Evolutionary conservation across 2,888 invertebrate genomes (phyloP).

Genomic region (Pristionchus mayeri): DNA sequence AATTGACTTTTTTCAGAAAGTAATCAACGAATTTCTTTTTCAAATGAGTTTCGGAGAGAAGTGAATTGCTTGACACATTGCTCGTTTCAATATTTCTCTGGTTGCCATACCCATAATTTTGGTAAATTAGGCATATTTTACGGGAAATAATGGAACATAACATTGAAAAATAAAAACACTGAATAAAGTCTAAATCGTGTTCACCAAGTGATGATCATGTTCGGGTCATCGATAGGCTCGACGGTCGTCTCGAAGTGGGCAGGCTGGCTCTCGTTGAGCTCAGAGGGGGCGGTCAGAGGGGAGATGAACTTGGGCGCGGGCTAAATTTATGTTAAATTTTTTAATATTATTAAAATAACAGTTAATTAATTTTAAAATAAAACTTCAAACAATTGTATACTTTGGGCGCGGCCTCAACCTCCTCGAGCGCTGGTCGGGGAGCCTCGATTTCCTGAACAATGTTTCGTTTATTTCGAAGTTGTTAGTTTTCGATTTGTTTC

Average conservation of each 20-base stretch:
- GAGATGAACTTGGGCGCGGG: slow-evolving; percentile 47
- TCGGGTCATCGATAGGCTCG: slow-evolving; percentile 89
- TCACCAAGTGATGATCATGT: slow-evolving; percentile 79
- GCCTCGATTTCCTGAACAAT: slow-evolving; percentile 69
- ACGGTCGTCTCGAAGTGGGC: slow-evolving; percentile 93
- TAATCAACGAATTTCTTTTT: too few species aligned
- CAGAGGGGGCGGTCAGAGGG: slow-evolving; percentile 56
- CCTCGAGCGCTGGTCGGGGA: slow-evolving; percentile 62
- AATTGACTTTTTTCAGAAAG: too few species aligned
- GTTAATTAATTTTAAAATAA: neutral
- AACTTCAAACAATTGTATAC: too few species aligned
- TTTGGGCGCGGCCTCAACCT: slow-evolving; percentile 67
- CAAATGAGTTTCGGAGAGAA: too few species aligned
- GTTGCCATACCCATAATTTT: too few species aligned
- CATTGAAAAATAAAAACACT: neutral
- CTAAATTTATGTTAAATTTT: neutral
- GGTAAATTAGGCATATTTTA: too few species aligned
- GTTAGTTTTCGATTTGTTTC: too few species aligned
- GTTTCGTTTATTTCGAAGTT: too few species aligned
- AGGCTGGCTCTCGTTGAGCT: slow-evolving; percentile 84
- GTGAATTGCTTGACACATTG: too few species aligned
- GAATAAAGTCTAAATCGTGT: too few species aligned
- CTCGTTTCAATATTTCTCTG: too few species aligned
- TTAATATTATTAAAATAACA: neutral
- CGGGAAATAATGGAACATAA: too few species aligned